These are phyloP conservation scores for Cassiopea xamachana DNA, from an alignment of 30 jellyfish, hydroid and myxozoan genomes.

Conservation along the genomic window DNA sequence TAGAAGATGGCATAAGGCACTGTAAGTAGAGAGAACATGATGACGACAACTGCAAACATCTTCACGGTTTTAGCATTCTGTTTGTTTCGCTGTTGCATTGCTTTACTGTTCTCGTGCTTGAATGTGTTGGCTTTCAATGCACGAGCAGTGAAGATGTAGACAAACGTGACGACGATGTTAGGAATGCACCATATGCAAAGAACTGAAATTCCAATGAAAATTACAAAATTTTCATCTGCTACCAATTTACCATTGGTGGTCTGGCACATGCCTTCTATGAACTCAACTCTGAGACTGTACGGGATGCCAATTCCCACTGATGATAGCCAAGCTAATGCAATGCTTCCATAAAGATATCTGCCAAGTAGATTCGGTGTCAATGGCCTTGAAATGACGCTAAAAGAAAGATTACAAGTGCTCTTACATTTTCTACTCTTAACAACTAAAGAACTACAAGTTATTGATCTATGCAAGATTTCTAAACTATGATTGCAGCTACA, in stretches of 20 bases:
- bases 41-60: conserved; percentile 35
- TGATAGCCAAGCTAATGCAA: conserved; percentile 1
- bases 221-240: neutral
- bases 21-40: conserved; percentile 23
- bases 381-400: conserved; percentile 19
- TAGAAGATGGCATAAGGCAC: conserved; percentile 27
- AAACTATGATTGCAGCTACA: too few species aligned
- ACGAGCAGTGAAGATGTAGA: conserved; percentile 4
- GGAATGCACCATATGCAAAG: conserved; percentile 18
- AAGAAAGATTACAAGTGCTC: too few species aligned
- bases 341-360: neutral
- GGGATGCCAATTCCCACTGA: conserved; percentile 18
- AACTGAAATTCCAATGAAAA: conserved; percentile 1
- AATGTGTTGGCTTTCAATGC: conserved; percentile 26
- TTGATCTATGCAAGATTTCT: too few species aligned
- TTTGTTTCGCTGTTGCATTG: conserved; percentile 23
- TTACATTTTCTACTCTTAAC: too few species aligned
- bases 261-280: neutral
- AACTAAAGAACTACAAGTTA: too few species aligned
- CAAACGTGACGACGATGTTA: neutral
- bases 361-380: neutral
- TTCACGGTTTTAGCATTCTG: conserved; percentile 29
- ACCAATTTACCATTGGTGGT: neutral
- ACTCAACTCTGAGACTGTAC: neutral
- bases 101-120: conserved; percentile 28